Conservation (phyloP, 2,888 invertebrate species). For the Athripsodes cinereus region DNA sequence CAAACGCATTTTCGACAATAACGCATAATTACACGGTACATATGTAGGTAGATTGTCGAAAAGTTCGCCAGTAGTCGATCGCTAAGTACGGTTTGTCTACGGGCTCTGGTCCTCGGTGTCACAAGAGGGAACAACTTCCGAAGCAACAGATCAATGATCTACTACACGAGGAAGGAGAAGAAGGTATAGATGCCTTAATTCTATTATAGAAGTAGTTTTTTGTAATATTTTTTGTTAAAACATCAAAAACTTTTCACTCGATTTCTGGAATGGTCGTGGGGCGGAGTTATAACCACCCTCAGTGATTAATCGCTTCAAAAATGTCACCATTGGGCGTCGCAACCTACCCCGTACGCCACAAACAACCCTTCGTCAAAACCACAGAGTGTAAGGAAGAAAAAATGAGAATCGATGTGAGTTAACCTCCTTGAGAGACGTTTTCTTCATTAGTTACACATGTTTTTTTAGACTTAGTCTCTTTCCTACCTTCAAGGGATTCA, state of each 20-base stretch:
- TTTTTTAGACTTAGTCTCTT: background rate
- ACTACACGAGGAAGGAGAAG: no score
- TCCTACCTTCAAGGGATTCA: no score
- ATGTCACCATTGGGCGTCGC: slow-evolving; percentile 19
- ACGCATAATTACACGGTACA: no score
- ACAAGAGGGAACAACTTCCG: no score
- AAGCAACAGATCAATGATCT: no score
- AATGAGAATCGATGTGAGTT: slow-evolving; percentile 8
- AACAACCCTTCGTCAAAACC: slow-evolving; percentile 13
- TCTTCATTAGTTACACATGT: background rate
- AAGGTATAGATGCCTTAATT: no score
- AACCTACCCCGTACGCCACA: slow-evolving; percentile 6
- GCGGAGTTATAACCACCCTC: slow-evolving; percentile 8
- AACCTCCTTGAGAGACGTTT: background rate
- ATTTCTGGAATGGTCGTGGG: slow-evolving; percentile 9
- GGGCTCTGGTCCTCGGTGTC: no score
- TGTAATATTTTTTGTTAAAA: background rate
- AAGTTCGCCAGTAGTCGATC: no score
- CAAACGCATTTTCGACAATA: no score
- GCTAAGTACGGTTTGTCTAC: no score
- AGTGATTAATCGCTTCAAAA: slow-evolving; percentile 26
- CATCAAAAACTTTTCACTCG: slow-evolving; percentile 5
- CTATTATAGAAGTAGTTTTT: background rate
- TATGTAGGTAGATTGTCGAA: no score
- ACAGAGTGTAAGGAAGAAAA: slow-evolving; percentile 18